Evolutionary conservation across 2,888 invertebrate genomes (phyloP), one percentile per base, ranked within the genome.

Genomic region (Hyposoter dolosus): DNA sequence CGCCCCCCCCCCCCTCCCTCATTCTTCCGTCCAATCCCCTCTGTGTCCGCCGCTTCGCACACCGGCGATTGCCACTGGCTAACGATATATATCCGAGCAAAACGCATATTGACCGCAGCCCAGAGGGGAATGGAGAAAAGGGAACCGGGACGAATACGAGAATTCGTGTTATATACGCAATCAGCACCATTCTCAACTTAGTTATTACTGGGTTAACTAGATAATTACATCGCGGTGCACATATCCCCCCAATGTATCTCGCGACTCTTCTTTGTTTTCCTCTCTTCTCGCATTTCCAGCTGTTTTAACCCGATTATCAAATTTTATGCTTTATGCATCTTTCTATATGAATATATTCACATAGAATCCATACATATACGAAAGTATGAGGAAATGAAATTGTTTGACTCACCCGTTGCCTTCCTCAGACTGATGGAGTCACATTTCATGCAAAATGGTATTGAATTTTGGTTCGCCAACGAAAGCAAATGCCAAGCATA

Each of bases 141-240:
- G 19, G 23, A 28, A 56, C 12, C 9, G 40, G 53, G 45, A 68
- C 53, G 19, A 60, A 69, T 71, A 66, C 83, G 74, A 76, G 69
- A 63, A 74, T 60, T 65, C 35, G 68, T 74, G 76, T 40, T 78
- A 78, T 83, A 74, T 83, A 75, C 81, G 78, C 83, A 83, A 84
- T 86, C 83, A 82, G 83, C 86, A 82, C 82, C 78, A 86, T 83
- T 86, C 81, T 78, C 81, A 83, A 84, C 86, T 86, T 82, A 79
- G 86, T 86, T 86, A 83, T 86, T 79, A 83, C 81, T 75, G 76
- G 82, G 83, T 86, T 83, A 86, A 86, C 83, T 78, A 71, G 86
- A 86, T 83, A 86, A 86, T 86, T 86, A 86, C 86, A 83, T 86
- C 77, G 81, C 77, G 81, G 50, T 75, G 56, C 77, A 75, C 60